Evolutionary conservation across 2,797 vertebrate genomes (phyloP).

Genomic region (Argentina silus): DNA sequence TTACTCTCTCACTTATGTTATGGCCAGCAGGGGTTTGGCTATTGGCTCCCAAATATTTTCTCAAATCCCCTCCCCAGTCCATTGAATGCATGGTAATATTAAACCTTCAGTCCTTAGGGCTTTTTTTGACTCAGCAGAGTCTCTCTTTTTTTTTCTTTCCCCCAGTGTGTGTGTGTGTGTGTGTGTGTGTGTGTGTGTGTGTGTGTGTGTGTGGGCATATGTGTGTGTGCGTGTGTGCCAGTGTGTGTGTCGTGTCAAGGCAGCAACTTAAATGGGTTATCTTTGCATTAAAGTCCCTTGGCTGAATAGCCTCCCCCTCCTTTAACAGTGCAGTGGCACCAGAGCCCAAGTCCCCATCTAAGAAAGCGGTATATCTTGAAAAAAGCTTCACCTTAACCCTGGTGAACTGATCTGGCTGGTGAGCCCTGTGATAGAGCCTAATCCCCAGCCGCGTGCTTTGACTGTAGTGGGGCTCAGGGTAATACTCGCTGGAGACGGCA

Average conservation of each 20-base stretch:
- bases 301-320: slow-evolving; percentile 59
- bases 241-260: slow-evolving; percentile 14
- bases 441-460: slow-evolving; percentile 65
- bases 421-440: slow-evolving; percentile 68
- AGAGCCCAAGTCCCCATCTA: slow-evolving; percentile 12
- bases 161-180: slow-evolving; percentile 13
- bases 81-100: slow-evolving; percentile 11
- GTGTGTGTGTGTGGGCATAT: not conserved
- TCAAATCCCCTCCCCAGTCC: not conserved
- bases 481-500: slow-evolving; percentile 49
- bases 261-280: slow-evolving; percentile 68
- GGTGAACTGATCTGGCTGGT: slow-evolving; percentile 69
- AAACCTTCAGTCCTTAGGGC: not conserved
- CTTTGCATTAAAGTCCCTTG: slow-evolving; percentile 61
- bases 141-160: not conserved
- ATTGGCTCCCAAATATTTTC: not conserved
- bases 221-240: slow-evolving; percentile 4
- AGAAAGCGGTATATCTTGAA: slow-evolving; percentile 36
- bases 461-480: slow-evolving; percentile 49
- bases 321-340: slow-evolving; percentile 50
- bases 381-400: slow-evolving; percentile 72
- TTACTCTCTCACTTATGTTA: not conserved
- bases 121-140: slow-evolving; percentile 12
- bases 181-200: slow-evolving; percentile 4
- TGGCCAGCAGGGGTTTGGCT: not conserved